Percentiles rank a stretch among this genome's conserved stretches.
Conservation (phyloP, 2,888 invertebrate genomes). For the Xestobium rufovillosum region DNA sequence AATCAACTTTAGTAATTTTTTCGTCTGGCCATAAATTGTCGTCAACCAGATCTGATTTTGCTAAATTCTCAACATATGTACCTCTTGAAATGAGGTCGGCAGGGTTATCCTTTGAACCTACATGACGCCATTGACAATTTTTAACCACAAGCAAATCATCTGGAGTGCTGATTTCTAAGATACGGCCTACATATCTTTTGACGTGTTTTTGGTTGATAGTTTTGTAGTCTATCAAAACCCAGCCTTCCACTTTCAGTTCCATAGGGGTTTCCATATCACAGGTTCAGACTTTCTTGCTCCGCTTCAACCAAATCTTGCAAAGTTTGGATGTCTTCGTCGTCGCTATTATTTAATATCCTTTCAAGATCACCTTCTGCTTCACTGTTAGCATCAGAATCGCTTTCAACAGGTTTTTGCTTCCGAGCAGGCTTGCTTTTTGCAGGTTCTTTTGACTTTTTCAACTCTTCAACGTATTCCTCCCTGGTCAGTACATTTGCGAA, state of each 20-base stretch:
- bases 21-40: too few species aligned
- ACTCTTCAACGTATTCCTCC: slow-evolving; percentile 4
- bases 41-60: too few species aligned
- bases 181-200: slow-evolving; percentile 4
- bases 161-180: too few species aligned
- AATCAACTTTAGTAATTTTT: too few species aligned
- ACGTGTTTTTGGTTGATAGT: slow-evolving; percentile 3
- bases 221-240: slow-evolving; percentile 4
- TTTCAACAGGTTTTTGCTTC: slow-evolving; percentile 4
- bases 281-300: slow-evolving; percentile 4
- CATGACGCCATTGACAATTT: too few species aligned
- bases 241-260: slow-evolving; percentile 3
- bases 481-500: slow-evolving; percentile 3
- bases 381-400: slow-evolving; percentile 3
- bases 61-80: too few species aligned
- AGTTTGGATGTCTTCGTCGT: slow-evolving; percentile 2
- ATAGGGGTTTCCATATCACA: slow-evolving; percentile 2
- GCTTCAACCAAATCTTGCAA: slow-evolving; percentile 1
- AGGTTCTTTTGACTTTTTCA: slow-evolving; percentile 4
- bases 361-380: slow-evolving; percentile 1
- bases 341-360: slow-evolving; percentile 2
- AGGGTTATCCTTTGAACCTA: too few species aligned
- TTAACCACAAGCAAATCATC: too few species aligned
- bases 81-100: too few species aligned
- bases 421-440: slow-evolving; percentile 4